Evolutionary conservation across 2,113 vertebrate genomes (phyloP).

Genomic region (Phyllostomus discolor): DNA sequence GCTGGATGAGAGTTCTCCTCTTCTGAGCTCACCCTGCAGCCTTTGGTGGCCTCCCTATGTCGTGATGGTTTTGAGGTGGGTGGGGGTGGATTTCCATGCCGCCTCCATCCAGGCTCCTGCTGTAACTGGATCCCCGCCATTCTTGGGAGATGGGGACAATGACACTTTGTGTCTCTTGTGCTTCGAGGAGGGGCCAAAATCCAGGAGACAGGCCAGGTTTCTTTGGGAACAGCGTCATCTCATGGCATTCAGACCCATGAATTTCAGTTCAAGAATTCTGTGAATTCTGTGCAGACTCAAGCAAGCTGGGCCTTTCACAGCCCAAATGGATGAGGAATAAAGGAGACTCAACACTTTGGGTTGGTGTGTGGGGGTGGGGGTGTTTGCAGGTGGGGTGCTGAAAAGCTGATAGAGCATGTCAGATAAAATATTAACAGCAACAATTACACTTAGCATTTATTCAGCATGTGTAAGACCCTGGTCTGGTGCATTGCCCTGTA

Average conservation of each 20-base stretch:
- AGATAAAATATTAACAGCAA: background rate
- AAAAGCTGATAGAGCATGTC: no score
- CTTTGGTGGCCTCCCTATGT: background rate
- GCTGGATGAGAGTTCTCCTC: background rate
- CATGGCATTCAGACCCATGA: background rate
- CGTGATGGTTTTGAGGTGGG: no score
- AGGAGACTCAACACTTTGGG: no score
- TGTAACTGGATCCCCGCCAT: background rate
- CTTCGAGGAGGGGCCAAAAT: background rate
- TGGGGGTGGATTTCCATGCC: no score
- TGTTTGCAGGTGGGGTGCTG: background rate
- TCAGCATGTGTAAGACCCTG: background rate
- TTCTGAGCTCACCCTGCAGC: background rate
- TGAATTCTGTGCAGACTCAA: background rate
- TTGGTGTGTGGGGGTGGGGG: no score
- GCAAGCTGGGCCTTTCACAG: background rate
- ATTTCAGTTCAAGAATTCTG: background rate
- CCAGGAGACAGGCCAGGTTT: background rate
- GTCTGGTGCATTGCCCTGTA: no score
- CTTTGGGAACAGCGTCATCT: background rate
- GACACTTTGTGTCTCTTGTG: no score
- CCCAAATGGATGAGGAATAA: no score
- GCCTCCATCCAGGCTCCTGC: background rate
- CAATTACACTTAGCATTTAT: background rate
- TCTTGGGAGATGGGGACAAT: no score